Conservation (phyloP, 1,140 invertebrate species). For the Bactericera cockerelli region DNA sequence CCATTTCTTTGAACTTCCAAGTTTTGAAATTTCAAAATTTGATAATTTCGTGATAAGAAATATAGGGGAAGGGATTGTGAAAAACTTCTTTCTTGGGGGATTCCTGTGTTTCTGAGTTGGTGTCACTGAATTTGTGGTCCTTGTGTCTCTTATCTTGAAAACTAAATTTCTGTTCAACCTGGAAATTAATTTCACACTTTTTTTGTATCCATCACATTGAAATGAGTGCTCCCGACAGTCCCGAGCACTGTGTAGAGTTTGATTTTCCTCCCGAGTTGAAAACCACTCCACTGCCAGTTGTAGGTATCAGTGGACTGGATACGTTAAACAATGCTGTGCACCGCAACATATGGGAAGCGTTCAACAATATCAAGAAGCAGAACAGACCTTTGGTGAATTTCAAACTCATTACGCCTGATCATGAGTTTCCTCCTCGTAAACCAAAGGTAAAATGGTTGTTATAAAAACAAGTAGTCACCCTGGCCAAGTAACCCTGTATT, state of each 20-base stretch:
- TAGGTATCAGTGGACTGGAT: conserved; percentile 76
- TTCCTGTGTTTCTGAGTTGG: no score
- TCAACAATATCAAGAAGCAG: conserved; percentile 58
- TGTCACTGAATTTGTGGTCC: no score
- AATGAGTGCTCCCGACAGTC: no score
- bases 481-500: neutral
- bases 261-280: conserved; percentile 61
- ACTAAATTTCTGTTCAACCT: no score
- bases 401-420: conserved; percentile 54
- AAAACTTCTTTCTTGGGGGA: no score
- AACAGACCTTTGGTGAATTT: conserved; percentile 75
- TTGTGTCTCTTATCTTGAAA: no score
- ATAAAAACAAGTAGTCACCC: neutral
- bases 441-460: conserved; percentile 62
- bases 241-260: conserved; percentile 25
- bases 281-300: conserved; percentile 60
- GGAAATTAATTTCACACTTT: no score
- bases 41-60: no score
- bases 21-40: no score
- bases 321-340: conserved; percentile 68
- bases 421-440: conserved; percentile 80
- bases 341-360: conserved; percentile 81
- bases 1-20: no score
- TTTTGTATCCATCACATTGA: no score
- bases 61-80: no score